phyloP scores from a whole-genome alignment of 2,113 vertebrate genomes.

The Electrona antarctica region DNA sequence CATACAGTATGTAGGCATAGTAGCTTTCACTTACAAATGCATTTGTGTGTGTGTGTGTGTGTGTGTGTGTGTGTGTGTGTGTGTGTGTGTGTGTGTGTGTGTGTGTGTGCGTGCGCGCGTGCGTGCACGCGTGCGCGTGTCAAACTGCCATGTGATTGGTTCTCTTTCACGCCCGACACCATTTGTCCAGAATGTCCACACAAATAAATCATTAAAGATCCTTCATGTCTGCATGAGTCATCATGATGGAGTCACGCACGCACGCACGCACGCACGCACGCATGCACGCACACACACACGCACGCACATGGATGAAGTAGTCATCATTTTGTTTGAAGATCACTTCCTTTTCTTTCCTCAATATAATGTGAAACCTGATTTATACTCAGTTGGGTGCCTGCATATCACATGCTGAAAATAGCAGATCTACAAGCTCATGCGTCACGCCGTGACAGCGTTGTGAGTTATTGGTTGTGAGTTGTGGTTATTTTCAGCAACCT shows the following conservation, averaged over 20 bases:
- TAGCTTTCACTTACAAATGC: slow-evolving; percentile 8
- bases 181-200: slow-evolving; percentile 9
- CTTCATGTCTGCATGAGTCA: slow-evolving; percentile 10
- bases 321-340: neutral
- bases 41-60: slow-evolving; percentile 22
- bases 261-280: too few relatives aligned
- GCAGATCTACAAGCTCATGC: too few relatives aligned
- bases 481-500: too few relatives aligned
- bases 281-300: too few relatives aligned
- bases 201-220: slow-evolving; percentile 15
- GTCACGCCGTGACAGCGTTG: too few relatives aligned
- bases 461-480: too few relatives aligned
- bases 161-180: slow-evolving; percentile 9
- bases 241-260: too few relatives aligned
- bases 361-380: neutral
- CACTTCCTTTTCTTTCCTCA: slow-evolving; percentile 9
- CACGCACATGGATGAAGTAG: neutral
- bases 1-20: neutral
- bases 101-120: neutral
- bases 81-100: slow-evolving; percentile 22
- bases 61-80: slow-evolving; percentile 17
- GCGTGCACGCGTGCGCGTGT: slow-evolving; percentile 25
- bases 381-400: too few relatives aligned
- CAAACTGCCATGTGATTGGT: slow-evolving; percentile 36
- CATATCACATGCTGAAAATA: too few relatives aligned